These are phyloP conservation scores for Erebia ligea DNA, from an alignment of 2,888 invertebrate genomes.

Conservation along the genomic window DNA sequence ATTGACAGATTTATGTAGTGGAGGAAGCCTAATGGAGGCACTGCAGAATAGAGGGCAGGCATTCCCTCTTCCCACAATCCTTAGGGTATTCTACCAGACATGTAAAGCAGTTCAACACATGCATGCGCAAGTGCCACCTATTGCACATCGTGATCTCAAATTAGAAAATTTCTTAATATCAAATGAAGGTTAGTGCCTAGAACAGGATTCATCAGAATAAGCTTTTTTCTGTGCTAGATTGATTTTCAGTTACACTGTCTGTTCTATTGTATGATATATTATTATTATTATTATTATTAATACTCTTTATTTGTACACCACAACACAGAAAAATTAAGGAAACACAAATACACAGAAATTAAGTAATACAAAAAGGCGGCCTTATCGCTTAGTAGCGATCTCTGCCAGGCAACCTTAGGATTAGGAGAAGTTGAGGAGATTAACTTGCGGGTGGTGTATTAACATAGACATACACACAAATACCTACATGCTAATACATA, in stretches of 20 bases:
- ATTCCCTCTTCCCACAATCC: conserved; percentile 87
- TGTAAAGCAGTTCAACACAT: conserved; percentile 96
- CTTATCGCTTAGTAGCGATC: too few species aligned
- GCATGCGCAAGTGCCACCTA: conserved; percentile 95
- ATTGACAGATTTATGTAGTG: conserved; percentile 96
- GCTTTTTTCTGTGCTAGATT: background rate
- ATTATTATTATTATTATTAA: too few species aligned
- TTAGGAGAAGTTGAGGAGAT: too few species aligned
- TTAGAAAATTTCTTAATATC: conserved; percentile 97
- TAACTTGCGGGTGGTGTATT: too few species aligned
- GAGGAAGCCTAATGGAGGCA: conserved; percentile 88
- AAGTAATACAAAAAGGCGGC: too few species aligned
- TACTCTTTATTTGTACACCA: too few species aligned
- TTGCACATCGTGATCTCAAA: conserved; percentile 98
- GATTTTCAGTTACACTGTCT: background rate
- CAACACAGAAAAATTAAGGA: too few species aligned
- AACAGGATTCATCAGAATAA: background rate
- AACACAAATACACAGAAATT: too few species aligned
- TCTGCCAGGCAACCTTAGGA: too few species aligned
- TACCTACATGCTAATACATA: too few species aligned
- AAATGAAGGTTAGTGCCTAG: conserved; percentile 83
- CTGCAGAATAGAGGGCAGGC: conserved; percentile 83
- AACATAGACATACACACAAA: too few species aligned
- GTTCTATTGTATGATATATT: too few species aligned
- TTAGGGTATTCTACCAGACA: conserved; percentile 95